Base-by-base conservation (phyloP, 2,888 invertebrate genomes). In the Drosophila kanekoi region DNA sequence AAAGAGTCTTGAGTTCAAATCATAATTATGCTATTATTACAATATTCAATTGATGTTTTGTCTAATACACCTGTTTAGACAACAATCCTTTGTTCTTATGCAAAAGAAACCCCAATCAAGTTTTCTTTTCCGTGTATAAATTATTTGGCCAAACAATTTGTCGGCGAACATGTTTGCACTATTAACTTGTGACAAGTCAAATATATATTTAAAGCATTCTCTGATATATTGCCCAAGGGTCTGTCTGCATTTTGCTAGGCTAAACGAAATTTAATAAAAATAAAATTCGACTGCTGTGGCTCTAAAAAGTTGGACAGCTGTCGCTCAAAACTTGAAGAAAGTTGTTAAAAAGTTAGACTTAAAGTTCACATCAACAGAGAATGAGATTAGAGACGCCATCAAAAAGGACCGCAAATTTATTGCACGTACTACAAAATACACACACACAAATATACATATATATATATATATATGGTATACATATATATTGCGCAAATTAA, bases 271-370 rank as follows among this genome's bases (percentile, higher is more conserved):
- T 57, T 37, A 57, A 53, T 68, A 53, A 53, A 53, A 44, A 37
- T n/a, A 35, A 35, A 52, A 47, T 41, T 58, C 23, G 28, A 18
- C 28, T 65, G 16, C 43, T 32, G 52, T 35, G 37, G 48, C 54
- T 56, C 35, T 69, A 32, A 51, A 56, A 69, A 70, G 28, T 38
- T 70, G 47, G 35, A 68, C 49, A 54, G 54, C 68, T 69, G 61
- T 57, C 47, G 23, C 66, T 58, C 38, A 63, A 45, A 23, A 60
- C 49, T 43, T 18, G 45, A 54, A 43, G 41, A 48, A 66, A 44
- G 28, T 28, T 49, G 40, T 53, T 45, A 11, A 41, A 53, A 65
- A 67, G 32, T 64, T 66, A 8, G 23, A 41, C 53, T 32, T n/a
- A 20, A 48, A 58, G 13, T 38, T 38, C 37, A 45, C 28, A 37